Percentiles rank a stretch among this genome's conserved stretches.
Conservation (phyloP, 2,888 invertebrate genomes). For the Scaptomyza flava region DNA sequence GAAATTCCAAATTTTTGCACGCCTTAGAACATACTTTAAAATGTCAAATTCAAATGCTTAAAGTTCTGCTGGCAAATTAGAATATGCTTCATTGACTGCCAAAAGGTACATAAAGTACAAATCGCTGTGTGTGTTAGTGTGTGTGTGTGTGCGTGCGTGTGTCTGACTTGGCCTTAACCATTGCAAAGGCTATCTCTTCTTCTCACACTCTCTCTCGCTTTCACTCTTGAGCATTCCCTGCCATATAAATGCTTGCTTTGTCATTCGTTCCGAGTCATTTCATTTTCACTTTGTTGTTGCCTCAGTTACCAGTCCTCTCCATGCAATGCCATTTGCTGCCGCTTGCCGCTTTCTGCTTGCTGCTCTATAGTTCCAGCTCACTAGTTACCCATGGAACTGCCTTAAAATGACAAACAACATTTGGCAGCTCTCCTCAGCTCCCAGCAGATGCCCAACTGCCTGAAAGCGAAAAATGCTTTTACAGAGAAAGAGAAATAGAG, state of each 20-base stretch:
- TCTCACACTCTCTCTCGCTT: constrained; percentile 9
- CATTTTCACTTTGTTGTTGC: constrained; percentile 81
- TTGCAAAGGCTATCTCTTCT: constrained; percentile 3
- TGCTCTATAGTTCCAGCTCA: constrained; percentile 75
- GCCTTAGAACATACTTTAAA: constrained; percentile 52
- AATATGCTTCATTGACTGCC: constrained; percentile 75
- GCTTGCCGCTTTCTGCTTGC: constrained; percentile 23
- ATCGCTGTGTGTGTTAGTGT: constrained; percentile 31
- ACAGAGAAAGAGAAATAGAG: constrained; percentile 1
- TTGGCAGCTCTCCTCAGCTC: constrained; percentile 53
- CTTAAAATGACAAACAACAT: constrained; percentile 79
- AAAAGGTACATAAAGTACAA: constrained; percentile 73
- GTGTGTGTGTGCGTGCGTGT: constrained; percentile 36
- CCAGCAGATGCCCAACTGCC: constrained; percentile 27
- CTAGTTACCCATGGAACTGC: constrained; percentile 75
- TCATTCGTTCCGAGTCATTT: constrained; percentile 81
- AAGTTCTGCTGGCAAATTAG: constrained; percentile 68
- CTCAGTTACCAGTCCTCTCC: constrained; percentile 43
- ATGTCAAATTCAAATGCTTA: constrained; percentile 51
- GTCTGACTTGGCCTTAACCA: constrained; percentile 35
- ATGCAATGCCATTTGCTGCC: constrained; percentile 69
- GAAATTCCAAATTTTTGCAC: constrained; percentile 9
- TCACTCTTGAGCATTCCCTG: constrained; percentile 44
- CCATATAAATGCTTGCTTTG: constrained; percentile 78
- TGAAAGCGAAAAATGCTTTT: constrained; percentile 74